Conservation (phyloP, 2,797 vertebrate genomes). For the Alauda arvensis region DNA sequence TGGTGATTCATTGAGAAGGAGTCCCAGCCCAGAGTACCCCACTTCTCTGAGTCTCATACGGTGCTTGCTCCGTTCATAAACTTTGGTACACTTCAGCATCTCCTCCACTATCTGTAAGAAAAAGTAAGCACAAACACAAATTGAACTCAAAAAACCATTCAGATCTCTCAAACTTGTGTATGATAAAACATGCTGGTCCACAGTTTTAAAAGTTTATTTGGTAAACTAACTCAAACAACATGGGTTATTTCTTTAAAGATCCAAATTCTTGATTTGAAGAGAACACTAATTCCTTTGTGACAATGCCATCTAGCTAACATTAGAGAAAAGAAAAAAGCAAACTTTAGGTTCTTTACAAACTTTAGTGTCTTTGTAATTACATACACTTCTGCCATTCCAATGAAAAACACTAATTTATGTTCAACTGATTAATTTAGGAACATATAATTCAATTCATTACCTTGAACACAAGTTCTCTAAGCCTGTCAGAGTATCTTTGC, state of each 20-base stretch:
- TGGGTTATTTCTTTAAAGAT: neutral
- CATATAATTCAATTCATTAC: slow-evolving; percentile 60
- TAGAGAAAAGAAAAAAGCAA: neutral
- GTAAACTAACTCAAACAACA: neutral
- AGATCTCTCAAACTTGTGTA: neutral
- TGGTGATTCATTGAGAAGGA: slow-evolving; percentile 85
- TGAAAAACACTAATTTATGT: neutral
- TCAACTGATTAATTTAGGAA: neutral
- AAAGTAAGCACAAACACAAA: neutral
- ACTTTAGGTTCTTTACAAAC: too few species aligned
- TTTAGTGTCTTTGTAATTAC: neutral
- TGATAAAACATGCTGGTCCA: neutral
- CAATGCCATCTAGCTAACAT: neutral
- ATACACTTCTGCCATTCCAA: neutral
- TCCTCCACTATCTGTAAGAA: slow-evolving; percentile 84
- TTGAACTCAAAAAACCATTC: neutral
- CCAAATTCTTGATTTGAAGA: neutral
- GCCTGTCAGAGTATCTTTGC: slow-evolving; percentile 87
- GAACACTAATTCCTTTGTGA: neutral
- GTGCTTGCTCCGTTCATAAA: slow-evolving; percentile 94
- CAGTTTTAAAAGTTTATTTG: neutral
- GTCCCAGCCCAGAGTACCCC: slow-evolving; percentile 89
- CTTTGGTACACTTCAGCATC: slow-evolving; percentile 93
- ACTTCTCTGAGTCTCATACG: slow-evolving; percentile 89
- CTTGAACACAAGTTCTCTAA: slow-evolving; percentile 93